phyloP scores from a whole-genome alignment of 2,797 vertebrate genomes.

The Pantherophis alleghaniensis region DNA sequence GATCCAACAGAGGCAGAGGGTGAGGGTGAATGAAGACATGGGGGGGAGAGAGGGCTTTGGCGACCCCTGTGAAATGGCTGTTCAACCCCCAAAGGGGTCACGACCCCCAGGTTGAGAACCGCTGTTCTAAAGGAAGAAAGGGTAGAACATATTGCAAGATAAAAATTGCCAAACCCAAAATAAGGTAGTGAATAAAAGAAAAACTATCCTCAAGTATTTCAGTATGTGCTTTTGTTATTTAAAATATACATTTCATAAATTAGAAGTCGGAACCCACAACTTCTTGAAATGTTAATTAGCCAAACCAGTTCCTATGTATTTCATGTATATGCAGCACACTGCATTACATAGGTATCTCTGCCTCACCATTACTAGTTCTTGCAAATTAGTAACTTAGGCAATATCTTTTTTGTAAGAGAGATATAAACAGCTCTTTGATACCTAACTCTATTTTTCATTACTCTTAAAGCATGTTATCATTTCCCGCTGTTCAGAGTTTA shows the following conservation, averaged over 20 bases:
- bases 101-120: too few species aligned
- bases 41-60: too few species aligned
- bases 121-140: not conserved
- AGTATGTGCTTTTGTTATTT: not conserved
- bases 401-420: not conserved
- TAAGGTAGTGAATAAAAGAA: not conserved
- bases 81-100: too few species aligned
- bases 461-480: not conserved
- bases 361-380: not conserved
- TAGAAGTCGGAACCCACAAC: not conserved
- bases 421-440: not conserved
- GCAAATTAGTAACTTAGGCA: not conserved
- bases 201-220: not conserved
- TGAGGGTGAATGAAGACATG: too few species aligned
- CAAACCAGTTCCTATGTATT: not conserved
- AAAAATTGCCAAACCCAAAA: not conserved
- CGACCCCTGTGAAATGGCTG: too few species aligned
- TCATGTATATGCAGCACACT: not conserved
- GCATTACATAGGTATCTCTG: not conserved
- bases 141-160: not conserved
- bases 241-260: not conserved
- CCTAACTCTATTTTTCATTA: not conserved
- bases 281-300: not conserved
- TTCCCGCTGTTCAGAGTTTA: not conserved
- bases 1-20: too few species aligned